Base-by-base conservation (phyloP, 1,140 invertebrate species). In the Drosophila malerkotliana region DNA sequence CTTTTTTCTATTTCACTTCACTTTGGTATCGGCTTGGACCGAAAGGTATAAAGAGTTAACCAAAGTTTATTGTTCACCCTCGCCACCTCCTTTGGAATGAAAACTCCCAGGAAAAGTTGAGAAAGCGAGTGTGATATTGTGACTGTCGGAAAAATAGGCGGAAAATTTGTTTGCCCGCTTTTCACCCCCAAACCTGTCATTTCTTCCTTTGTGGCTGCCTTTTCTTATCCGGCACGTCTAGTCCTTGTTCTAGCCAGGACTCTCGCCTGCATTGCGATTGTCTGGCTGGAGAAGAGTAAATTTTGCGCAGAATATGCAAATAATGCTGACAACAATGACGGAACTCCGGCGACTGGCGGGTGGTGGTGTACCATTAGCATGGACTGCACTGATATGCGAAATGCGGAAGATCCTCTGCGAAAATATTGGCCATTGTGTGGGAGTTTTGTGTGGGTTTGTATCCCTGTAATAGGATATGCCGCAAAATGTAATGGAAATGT, bases 271-370 rank as follows among this genome's bases (percentile, higher is more conserved):
- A 79, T 52, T 76, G 60, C 47, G 64, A 77, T 60, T 75, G 68
- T 71, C 75, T 69, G 67, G 32, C 39, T 39, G 76, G 58, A 54
- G 61, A 69, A 71, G 85, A 87, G 75, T 88, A 79, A 67, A 83
- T 88, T 88, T 73, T 71, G 62, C 76, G 63, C 79, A 77, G 83
- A 88, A 88, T 83, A 88, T 88, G 83, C 83, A 88, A 88, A 88
- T 88, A 88, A 83, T 67, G 79, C 83, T 79, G 76, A 88, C 83
- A 83, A 88, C 83, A 88, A 88, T 83, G 78, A 87, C 71, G 67
- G 49, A 64, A 56, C 60, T 24, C 26, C 15, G 24, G 28, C 14
- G 32, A 56, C 47, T 7, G 44, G 57, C 15, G 15, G 4, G 8
- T 9, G 62, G 47, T 48, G 32, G 32, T 28, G 59, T 66, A 53